Base-by-base conservation (phyloP, 2,797 vertebrate genomes). In the Protonibea diacanthus region DNA sequence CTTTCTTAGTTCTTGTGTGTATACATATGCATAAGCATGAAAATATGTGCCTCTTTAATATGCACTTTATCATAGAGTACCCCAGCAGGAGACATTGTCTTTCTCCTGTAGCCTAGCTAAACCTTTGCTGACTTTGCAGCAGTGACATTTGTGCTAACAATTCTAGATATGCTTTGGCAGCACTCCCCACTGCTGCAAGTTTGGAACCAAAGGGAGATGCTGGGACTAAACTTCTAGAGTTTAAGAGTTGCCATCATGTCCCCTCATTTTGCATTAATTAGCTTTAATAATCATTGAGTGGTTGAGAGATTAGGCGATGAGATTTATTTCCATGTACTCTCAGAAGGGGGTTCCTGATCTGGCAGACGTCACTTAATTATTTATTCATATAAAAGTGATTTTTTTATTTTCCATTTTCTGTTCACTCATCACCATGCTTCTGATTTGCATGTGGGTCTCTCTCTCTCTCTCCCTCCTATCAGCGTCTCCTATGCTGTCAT, bases 321-420 rank as follows among this genome's bases (percentile, higher is more conserved):
- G 68, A 81, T 86, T 78, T 67, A 57, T 70, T 77, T 67, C 62
- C 58, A 45, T 81, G 70, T 80, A 63, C 66, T 81, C 83, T 69
- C 86, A 85, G 84, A 47, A 49, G 86, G 82, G 83, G 68, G 74
- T 60, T 65, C 47, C 72, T 70, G 56, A 69, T 82, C 66, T 65
- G 53, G 55, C 45, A 51, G 53, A 84, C 44, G 21, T 68, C 69
- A 62, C 18, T 70, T 88, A 56, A 85, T 91, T 76, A 86, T 88
- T 92, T 82, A 92, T 93, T 94, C 86, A 94, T 91, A 56, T 67
- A 21, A 23, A 18, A 45, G 13, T 40, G 52, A 21, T 38, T 53
- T 61, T 71, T 78, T 60, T 25, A n/a, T n/a, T n/a, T n/a, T n/a
- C n/a, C n/a, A n/a, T 27, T 27, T 27, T 27, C 88, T 85, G 44